phyloP scores from a whole-genome alignment of 2,888 invertebrate genomes.

The Achlya flavicornis region DNA sequence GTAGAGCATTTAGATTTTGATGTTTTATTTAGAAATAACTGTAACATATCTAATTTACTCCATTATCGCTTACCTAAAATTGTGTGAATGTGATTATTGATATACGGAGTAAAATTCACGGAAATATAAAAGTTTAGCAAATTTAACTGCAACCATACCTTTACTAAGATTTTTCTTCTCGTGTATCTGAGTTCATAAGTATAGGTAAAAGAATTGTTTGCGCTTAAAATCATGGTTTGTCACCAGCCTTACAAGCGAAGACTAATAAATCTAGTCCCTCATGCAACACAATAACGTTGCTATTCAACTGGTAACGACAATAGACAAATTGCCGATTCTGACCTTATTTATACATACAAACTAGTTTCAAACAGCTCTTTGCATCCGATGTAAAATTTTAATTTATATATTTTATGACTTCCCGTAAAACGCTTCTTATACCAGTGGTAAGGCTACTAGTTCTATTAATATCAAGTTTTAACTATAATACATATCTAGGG shows the following conservation, averaged over 20 bases:
- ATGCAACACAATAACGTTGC: constrained; percentile 19
- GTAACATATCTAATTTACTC: no score
- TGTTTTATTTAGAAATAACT: no score
- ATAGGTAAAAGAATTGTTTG: no score
- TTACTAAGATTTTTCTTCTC: no score
- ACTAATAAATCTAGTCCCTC: constrained; percentile 28
- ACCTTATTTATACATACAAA: constrained; percentile 21
- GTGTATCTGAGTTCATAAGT: no score
- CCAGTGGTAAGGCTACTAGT: constrained; percentile 15
- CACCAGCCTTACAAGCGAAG: constrained; percentile 5
- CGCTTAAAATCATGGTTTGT: background rate
- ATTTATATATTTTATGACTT: constrained; percentile 30
- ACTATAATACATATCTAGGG: background rate
- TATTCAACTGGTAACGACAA: constrained; percentile 29
- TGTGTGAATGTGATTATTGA: no score
- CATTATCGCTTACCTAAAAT: no score
- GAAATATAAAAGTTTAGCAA: no score
- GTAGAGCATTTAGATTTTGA: no score
- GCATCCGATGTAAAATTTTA: constrained; percentile 26
- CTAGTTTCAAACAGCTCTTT: constrained; percentile 10
- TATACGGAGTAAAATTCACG: no score
- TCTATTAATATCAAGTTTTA: constrained; percentile 21
- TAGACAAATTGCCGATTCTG: constrained; percentile 30
- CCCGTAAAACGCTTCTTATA: constrained; percentile 23
- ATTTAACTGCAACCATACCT: no score